These are phyloP conservation scores for Ophraella communa DNA, from an alignment of 2,888 invertebrate species.

Conservation along the genomic window DNA sequence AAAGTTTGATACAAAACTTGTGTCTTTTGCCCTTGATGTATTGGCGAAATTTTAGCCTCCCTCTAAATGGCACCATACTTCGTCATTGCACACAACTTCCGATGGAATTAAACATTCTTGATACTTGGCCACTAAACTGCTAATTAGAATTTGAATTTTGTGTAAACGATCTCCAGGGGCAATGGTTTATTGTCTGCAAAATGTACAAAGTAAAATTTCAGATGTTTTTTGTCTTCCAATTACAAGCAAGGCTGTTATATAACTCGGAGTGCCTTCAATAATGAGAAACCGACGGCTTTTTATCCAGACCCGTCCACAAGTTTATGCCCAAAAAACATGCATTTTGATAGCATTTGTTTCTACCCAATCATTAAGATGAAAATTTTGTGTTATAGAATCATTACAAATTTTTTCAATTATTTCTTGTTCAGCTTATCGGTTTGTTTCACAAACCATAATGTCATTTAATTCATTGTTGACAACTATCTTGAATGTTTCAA, in stretches of 20 bases:
- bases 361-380: background rate
- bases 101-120: background rate
- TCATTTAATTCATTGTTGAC: conserved; percentile 2
- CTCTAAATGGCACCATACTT: conserved; percentile 30
- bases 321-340: background rate
- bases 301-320: background rate
- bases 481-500: conserved; percentile 9
- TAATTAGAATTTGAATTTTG: conserved; percentile 8
- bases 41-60: conserved; percentile 29
- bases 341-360: background rate
- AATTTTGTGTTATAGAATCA: background rate
- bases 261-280: conserved; percentile 19
- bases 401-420: background rate
- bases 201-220: conserved; percentile 21
- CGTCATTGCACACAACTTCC: conserved; percentile 12
- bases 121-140: background rate
- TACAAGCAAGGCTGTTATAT: conserved; percentile 7
- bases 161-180: conserved; percentile 5
- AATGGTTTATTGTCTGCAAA: conserved; percentile 24
- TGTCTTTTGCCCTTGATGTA: no score
- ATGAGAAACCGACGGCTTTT: background rate
- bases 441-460: background rate
- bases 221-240: conserved; percentile 25
- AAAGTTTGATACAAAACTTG: no score
- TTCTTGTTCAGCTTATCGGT: background rate